Base-by-base conservation (phyloP, 2,113 vertebrate species). In the Microcebus ravelobensis region DNA sequence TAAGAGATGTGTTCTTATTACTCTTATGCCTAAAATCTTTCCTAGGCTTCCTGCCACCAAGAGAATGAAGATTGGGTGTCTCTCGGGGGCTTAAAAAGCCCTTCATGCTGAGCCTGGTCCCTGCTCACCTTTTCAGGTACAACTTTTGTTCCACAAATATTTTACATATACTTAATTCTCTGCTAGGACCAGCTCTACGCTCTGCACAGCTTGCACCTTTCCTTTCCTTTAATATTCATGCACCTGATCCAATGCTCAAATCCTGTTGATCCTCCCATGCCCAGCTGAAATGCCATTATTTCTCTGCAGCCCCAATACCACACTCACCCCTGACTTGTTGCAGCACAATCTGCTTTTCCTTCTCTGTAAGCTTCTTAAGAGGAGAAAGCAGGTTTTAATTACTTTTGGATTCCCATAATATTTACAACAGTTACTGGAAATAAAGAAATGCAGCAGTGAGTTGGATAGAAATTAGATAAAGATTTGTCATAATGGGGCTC, bases 401-500 rank as follows among this genome's bases (percentile, higher is more conserved):
- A 86, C 45, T 74, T 95, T 71, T 85, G 48, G 29, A 86, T 88
- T 95, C 50, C 93, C 61, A 76, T 42, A 7, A 42, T 86, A 45
- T 61, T 70, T 86, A 68, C 1, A 12, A 45, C 11, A 21, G 42
- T 59, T 25, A 20, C 15, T 80, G 34, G 29, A 73, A 80, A 86
- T 52, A 94, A 83, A 81, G n/a, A 84, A 81, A 89, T 50, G 61
- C 11, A 18, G 4, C n/a, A 39, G 1, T 45, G 57, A 74, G 13
- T 25, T 70, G 27, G 42, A 68, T 12, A 93, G 82, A 91, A 96
- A 87, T 80, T 73, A 95, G 87, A 89, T 95, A 34, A 73, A 88
- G 15, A 42, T 92, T 86, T 82, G 39, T 86, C 87, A 65, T 31
- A 83, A 39, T 5, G 36, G 31, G 21, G 5, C 21, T 96, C 3